These are phyloP conservation scores for Drosophila setosimentum DNA, from an alignment of 2,888 invertebrate genomes.

Conservation along the genomic window DNA sequence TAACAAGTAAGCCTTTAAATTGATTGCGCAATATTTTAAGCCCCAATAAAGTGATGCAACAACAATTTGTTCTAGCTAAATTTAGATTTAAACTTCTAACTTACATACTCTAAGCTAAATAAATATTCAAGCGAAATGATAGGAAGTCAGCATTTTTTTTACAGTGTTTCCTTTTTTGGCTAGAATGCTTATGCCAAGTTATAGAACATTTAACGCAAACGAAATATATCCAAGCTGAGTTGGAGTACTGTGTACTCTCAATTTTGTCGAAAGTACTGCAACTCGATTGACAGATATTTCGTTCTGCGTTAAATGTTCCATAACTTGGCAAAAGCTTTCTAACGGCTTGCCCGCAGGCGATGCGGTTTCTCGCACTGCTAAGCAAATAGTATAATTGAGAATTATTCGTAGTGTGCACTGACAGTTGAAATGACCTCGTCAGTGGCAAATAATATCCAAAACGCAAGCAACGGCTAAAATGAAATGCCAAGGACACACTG, in stretches of 20 bases:
- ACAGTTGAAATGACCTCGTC: conserved; percentile 48
- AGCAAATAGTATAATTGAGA: conserved; percentile 33
- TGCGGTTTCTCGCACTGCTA: conserved; percentile 34
- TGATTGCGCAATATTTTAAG: neutral
- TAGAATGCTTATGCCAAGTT: conserved; percentile 37
- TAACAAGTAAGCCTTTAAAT: neutral
- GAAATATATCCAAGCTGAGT: conserved; percentile 10
- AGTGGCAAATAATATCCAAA: conserved; percentile 60
- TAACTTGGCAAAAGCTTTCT: conserved; percentile 40
- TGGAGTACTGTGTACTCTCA: neutral
- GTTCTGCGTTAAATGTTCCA: conserved; percentile 39
- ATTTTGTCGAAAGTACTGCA: neutral
- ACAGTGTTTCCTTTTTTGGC: neutral
- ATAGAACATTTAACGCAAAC: conserved; percentile 36
- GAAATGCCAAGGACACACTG: conserved; percentile 71
- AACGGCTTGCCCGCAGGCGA: conserved; percentile 32
- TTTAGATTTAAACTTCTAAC: neutral
- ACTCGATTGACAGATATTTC: conserved; percentile 18
- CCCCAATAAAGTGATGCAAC: neutral
- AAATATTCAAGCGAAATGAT: neutral
- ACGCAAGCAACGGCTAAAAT: conserved; percentile 55
- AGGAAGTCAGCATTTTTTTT: neutral
- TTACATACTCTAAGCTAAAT: neutral
- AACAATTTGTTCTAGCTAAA: no score
- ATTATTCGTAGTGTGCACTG: conserved; percentile 28